Evolutionary conservation across 2,888 invertebrate species (phyloP), one percentile per base, ranked within the genome.

Genomic region (Brenthis daphne): DNA sequence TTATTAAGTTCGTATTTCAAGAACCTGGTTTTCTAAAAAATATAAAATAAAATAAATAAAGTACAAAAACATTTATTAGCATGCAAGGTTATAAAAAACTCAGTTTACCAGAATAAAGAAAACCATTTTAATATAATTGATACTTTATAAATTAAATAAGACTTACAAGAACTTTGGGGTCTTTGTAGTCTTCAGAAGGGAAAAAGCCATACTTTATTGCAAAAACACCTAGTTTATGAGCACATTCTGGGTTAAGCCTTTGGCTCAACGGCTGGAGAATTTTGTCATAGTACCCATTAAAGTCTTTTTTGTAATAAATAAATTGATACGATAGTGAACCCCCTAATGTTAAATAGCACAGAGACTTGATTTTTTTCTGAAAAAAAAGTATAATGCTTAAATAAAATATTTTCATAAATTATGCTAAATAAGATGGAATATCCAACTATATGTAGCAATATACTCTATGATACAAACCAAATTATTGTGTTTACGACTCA

Each of bases 191-290:
- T 77, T 94, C 93, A 73, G 89, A 85, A 13, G 96, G 96, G 73
- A 97, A 90, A 0, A 98, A 73, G 29, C 96, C 95, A 90, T 96
- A 95, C 86, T 97, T 97, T 29, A 96, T 95, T 8, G 95, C 94
- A 73, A 93, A 85, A 1, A 99, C 93, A 6, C 97, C 98, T 33
- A 97, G 77, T 73, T 94, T 95, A 81, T 99, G 99, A 1, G 98
- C 96, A 61, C 90, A 93, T 91, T 99, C 99, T 0, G 98, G 96
- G 78, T 96, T 96, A 11, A 98, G 79, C 13, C 93, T 83, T 73
- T 95, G 95, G 37, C 95, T 89, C 0, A 95, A 51, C 0, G 98
- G 98, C 94, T 97, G 96, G 1, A 96, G 80, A 69, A 95, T 83
- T 70, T 95, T 91, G 64, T 94, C 93, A 85, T 97, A 98, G 85